Percentiles rank a stretch among this genome's conserved stretches.
Evolutionary conservation across 2,113 vertebrate genomes (phyloP).

Genomic region (Danionella cerebrum): DNA sequence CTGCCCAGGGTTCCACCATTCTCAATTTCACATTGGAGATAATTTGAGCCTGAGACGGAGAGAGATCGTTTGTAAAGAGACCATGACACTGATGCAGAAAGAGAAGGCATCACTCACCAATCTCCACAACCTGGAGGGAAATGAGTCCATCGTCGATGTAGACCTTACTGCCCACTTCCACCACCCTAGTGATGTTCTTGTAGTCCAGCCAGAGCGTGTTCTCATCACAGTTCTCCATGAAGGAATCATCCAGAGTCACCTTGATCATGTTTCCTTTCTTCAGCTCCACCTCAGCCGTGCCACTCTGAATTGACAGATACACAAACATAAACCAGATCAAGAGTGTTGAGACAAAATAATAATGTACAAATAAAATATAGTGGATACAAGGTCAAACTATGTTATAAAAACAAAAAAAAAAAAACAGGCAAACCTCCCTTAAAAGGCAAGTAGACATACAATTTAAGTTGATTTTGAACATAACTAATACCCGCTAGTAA

Average conservation of each 20-base stretch:
- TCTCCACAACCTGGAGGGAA: conserved; percentile 83
- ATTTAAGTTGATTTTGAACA: too few relatives aligned
- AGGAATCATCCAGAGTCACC: conserved; percentile 81
- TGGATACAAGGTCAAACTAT: too few relatives aligned
- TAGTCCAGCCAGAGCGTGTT: conserved; percentile 88
- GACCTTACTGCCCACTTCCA: conserved; percentile 86
- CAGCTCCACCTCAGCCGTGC: conserved; percentile 91
- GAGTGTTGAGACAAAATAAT: too few relatives aligned
- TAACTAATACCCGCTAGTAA: too few relatives aligned
- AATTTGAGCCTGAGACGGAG: conserved; percentile 69
- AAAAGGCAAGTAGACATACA: too few relatives aligned
- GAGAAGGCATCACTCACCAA: conserved; percentile 63
- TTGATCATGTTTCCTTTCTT: conserved; percentile 80
- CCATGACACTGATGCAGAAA: too few relatives aligned
- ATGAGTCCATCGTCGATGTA: conserved; percentile 94
- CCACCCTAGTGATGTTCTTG: conserved; percentile 89
- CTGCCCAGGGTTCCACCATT: conserved; percentile 88
- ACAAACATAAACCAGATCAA: too few relatives aligned
- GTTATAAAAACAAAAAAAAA: too few relatives aligned
- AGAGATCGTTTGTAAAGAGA: not conserved
- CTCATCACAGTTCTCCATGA: conserved; percentile 84
- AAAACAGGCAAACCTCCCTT: too few relatives aligned
- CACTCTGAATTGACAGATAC: conserved; percentile 65
- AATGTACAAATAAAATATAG: too few relatives aligned
- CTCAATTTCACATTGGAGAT: conserved; percentile 78